Evolutionary conservation across 2,797 vertebrate species (phyloP).

Genomic region (Chaunax sp.): DNA sequence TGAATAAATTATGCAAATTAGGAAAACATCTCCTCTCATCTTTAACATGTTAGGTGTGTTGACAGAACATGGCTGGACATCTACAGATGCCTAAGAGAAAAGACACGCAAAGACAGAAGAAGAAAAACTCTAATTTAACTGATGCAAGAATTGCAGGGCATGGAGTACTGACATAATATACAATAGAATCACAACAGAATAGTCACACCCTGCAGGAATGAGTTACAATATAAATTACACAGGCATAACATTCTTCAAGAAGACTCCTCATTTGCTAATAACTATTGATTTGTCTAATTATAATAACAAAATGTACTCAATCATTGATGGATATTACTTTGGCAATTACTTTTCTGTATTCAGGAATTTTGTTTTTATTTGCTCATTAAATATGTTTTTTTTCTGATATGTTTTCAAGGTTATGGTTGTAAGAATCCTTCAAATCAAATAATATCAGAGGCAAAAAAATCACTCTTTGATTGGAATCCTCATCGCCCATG

Average conservation of each 20-base stretch:
- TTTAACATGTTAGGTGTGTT: constrained; percentile 15
- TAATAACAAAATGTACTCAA: not conserved
- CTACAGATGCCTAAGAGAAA: not conserved
- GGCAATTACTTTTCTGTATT: too few relatives aligned
- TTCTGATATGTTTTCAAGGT: not conserved
- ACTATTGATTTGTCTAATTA: not conserved
- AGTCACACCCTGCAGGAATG: too few relatives aligned
- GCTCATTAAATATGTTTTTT: not conserved
- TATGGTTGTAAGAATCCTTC: not conserved
- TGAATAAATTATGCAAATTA: constrained; percentile 59
- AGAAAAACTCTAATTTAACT: too few relatives aligned
- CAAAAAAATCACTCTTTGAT: not conserved
- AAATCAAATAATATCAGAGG: not conserved
- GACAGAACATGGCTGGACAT: constrained; percentile 11
- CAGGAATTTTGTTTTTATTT: not conserved
- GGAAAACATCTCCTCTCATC: constrained; percentile 20
- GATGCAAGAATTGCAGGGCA: not conserved
- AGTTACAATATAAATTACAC: not conserved
- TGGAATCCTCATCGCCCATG: not conserved
- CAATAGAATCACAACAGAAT: not conserved
- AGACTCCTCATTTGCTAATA: not conserved
- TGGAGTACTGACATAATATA: not conserved
- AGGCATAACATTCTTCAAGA: not conserved
- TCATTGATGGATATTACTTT: not conserved
- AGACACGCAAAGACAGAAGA: constrained; percentile 4